Conservation (phyloP, 1,140 invertebrate genomes). For the Mercenaria mercenaria region DNA sequence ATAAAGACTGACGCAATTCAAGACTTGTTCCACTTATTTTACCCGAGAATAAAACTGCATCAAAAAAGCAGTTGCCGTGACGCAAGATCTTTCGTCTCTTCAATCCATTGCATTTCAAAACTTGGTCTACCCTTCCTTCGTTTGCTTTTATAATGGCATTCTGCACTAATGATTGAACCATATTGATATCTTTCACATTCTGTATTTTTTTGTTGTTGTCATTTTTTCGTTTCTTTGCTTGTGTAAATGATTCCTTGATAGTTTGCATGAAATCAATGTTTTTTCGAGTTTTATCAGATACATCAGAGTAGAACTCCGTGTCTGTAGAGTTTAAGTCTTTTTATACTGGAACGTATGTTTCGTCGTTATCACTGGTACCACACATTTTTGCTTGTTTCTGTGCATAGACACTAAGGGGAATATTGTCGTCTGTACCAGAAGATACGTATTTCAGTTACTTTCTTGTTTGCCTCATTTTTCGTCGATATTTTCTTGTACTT, state of each 20-base stretch:
- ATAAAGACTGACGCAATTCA: too few species aligned
- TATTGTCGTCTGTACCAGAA: background rate
- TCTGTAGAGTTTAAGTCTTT: background rate
- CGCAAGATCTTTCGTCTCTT: too few species aligned
- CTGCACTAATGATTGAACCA: background rate
- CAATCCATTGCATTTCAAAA: background rate
- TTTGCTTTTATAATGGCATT: slow-evolving; percentile 24
- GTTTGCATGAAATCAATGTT: background rate
- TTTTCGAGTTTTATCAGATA: background rate
- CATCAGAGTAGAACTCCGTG: background rate
- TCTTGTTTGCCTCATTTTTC: too few species aligned
- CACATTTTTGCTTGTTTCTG: background rate
- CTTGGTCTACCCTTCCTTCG: background rate
- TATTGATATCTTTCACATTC: background rate
- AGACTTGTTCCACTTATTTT: background rate
- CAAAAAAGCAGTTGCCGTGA: too few species aligned
- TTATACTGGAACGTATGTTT: too few species aligned
- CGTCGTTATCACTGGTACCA: background rate
- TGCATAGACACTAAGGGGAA: background rate
- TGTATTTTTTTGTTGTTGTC: background rate
- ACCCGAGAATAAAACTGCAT: too few species aligned
- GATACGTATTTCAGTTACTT: background rate
- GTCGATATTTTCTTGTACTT: too few species aligned
- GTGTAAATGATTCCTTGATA: background rate
- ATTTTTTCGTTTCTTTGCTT: background rate